Base-by-base conservation (phyloP, 23 tunicate species). In the Trididemnum nubilum region DNA sequence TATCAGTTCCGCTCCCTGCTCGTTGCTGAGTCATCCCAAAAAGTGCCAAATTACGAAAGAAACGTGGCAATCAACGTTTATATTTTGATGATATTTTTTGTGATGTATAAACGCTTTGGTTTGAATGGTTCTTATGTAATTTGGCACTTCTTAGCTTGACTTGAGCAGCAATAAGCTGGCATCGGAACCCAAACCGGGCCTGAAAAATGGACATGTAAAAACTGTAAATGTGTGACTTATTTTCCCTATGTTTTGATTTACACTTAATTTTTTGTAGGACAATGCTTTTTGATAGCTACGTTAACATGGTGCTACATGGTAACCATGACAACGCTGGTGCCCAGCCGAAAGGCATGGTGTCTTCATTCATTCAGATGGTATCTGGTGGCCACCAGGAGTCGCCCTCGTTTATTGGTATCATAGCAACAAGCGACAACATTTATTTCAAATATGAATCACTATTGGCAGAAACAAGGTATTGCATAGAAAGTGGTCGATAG, bases 381-480 rank as follows among this genome's bases (percentile, higher is more conserved):
- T 34, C 83, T 33, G 87, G 93, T 5, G 44, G 77, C 79, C 83
- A 82, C 27, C 92, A 71, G 21, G 78, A 49, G 40, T 3, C 75
- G 2, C 61, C 64, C 5, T 54, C 87, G 25, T 83, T 83, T 36
- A 35, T 83, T 15, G 39, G n/a, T 5, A 25, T 29, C 58, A 83
- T 83, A 23, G 76, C 81, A 30, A 31, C 72, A 72, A 63, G 72
- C 27, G 77, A 87, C n/a, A 72, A 71, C 72, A 74, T 87, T 40
- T 87, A 87, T 63, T 87, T 81, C 54, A 52, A 64, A 49, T 87
- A 32, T 37, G 77, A 78, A 0, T 59, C 69, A 21, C 33, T 88
- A 4, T 77, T 82, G 33, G 83, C 87, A 2, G 93, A 88, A 82
- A 54, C 93, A 36, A 73, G 87, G 93, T 88, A 12, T n/a, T n/a